These are phyloP conservation scores for Lepeophtheirus nordmannii DNA, from an alignment of 2,888 invertebrate species.

Conservation along the genomic window DNA sequence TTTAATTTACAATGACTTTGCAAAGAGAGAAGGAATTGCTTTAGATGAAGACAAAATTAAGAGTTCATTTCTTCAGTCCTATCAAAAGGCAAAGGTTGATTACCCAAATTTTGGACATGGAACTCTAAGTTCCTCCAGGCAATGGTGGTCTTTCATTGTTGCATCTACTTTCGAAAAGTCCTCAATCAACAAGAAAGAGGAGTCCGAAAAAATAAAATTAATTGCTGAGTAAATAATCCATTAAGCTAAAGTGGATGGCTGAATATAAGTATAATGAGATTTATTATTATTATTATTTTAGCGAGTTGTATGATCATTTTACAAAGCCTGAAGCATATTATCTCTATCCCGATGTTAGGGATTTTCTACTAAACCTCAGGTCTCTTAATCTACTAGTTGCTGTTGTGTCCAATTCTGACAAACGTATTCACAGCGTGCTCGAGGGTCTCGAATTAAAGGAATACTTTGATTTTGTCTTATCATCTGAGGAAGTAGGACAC, in stretches of 20 bases:
- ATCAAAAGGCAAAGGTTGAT: not conserved
- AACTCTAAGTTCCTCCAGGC: not conserved
- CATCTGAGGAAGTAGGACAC: not conserved
- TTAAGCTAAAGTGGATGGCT: too few species aligned
- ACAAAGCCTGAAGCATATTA: not conserved
- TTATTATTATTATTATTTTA: not conserved
- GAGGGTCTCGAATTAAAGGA: not conserved
- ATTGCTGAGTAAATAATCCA: too few species aligned
- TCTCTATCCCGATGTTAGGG: not conserved
- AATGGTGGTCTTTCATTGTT: not conserved
- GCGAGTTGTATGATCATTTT: not conserved
- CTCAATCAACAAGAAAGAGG: too few species aligned
- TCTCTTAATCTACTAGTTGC: not conserved
- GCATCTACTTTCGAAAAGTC: not conserved
- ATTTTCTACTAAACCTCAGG: not conserved
- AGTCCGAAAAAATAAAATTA: too few species aligned
- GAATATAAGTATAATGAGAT: too few species aligned
- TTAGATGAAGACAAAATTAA: not conserved
- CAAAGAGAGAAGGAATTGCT: not conserved
- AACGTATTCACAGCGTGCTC: constrained; percentile 2
- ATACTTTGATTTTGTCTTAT: constrained; percentile 6
- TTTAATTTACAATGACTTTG: not conserved
- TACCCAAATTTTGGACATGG: constrained; percentile 2
- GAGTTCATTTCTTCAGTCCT: not conserved
- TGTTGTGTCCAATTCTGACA: not conserved